phyloP scores from a whole-genome alignment of 1,140 invertebrate species.

The Drosophila hydei region DNA sequence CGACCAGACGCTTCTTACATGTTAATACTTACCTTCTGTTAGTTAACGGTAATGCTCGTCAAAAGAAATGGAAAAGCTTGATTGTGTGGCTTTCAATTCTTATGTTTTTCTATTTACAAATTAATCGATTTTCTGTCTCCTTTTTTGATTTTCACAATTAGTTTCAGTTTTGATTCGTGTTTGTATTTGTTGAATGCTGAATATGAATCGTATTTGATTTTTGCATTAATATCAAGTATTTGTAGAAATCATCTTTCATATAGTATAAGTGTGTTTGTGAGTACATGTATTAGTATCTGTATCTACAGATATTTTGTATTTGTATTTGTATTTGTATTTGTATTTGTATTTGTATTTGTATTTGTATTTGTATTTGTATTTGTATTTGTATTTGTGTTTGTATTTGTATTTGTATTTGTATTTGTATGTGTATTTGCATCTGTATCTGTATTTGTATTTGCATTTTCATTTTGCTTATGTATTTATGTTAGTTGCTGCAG shows the following conservation, averaged over 20 bases:
- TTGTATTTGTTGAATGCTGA: conserved; percentile 25
- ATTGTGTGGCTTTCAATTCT: conserved; percentile 70
- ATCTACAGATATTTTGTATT: conserved; percentile 13
- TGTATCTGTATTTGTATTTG: conserved; percentile 10
- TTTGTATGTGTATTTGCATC: conserved; percentile 29
- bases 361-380: conserved; percentile 11
- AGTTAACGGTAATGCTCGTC: background rate
- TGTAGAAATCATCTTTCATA: conserved; percentile 32
- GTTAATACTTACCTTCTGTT: background rate
- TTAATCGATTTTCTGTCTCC: conserved; percentile 37
- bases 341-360: conserved; percentile 12
- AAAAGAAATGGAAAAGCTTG: conserved; percentile 11
- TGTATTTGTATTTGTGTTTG: background rate
- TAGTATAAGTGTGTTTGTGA: background rate
- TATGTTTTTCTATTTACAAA: conserved; percentile 73
- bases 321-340: conserved; percentile 15
- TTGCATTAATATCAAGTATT: conserved; percentile 4
- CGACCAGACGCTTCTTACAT: too few relatives aligned
- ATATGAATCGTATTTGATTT: conserved; percentile 42
- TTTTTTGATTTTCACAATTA: conserved; percentile 28
- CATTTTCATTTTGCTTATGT: conserved; percentile 13
- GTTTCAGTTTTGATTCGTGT: conserved; percentile 15
- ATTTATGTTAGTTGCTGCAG: background rate
- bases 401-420: conserved; percentile 14
- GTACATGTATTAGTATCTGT: conserved; percentile 36